Base-by-base conservation (phyloP, 2,797 vertebrate species). In the Okamejei kenojei region DNA sequence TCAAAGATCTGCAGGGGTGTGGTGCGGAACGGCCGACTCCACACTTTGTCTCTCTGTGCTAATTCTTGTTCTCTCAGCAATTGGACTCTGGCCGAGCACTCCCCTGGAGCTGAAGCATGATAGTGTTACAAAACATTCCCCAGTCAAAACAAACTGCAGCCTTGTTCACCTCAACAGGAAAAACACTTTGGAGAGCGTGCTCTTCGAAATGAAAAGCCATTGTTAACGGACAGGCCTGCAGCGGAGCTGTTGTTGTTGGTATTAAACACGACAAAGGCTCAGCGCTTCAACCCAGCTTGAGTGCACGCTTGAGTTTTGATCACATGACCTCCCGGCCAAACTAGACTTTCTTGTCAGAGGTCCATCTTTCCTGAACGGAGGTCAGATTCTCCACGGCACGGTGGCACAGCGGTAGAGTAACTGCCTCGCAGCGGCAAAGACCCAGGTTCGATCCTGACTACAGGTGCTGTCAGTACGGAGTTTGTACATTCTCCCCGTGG, bases 41-140 rank as follows among this genome's bases (percentile, higher is more conserved):
- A 8, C 2, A 4, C 61, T 21, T 6, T 19, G 21, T 35, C 61
- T 21, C 26, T 21, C 58, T 32, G 15, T 21, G 15, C 8, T 63
- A 63, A 21, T 88, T 35, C 84, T 68, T 15, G 65, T 19, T 88
- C 84, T 65, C 73, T 13, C 23, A 35, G 13, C 73, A 73, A 71
- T 92, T 73, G 90, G 90, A 38, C 38, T 73, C 38, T 11, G 15
- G 90, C 90, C 29, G 6, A 54, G 71, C 7, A 23, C 54, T 91
- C 23, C 45, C 35, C 71, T 29, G 45, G 90, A 92, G 90, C 38
- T 92, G 76, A 92, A 74, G 68, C 54, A 38, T 54, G 71, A 92
- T 54, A 92, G 90, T 58, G 68, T 92, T 92, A 76, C 90, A 92
- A 92, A 92, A 92, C 90, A 76, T 92, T 92, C 23, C 1, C 35